Evolutionary conservation across 2,888 invertebrate species (phyloP), one percentile per base, ranked within the genome.

Genomic region (Melieria picta): DNA sequence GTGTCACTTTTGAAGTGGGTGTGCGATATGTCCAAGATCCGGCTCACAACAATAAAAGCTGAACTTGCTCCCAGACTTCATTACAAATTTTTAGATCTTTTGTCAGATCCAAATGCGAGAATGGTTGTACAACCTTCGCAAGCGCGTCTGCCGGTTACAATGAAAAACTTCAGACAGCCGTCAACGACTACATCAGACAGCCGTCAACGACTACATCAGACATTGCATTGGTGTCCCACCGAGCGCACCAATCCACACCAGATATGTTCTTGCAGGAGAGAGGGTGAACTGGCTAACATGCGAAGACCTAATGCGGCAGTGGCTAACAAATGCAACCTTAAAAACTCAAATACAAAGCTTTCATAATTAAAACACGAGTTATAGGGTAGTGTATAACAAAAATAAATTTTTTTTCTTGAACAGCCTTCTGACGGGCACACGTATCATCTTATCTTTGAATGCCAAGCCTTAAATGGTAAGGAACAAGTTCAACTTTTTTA

Each of bases 81-180:
- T n/a, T 62, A 45, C 46, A 62, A 7, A 13, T 47, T 4, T 13
- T 47, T 13, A 46, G 9, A 46, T 6, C 61, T 2, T 62, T 62
- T 46, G 46, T 62, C 2, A 16, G 61, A 11, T 43, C 61, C 0
- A 62, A 62, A n/a, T 2, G 1, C 13, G 46, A 62, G 4, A 13
- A 62, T 62, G 61, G 61, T 7, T 62, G 61, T 10, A 62, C 61
- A 4, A 62, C 61, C 1, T 62, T 46, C 13, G 46, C 46, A 13
- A 46, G 13, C 47, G 13, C 61, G 7, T n/a, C 61, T 13, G 6
- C 9, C 7, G 61, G 61, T 4, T 45, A 61, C n/a, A 61, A 46
- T n/a, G 47, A 61, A 11, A 61, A 61, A n/a, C 7, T 61, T 13
- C 10, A 6, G 2, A 46, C 9, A 1, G n/a, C 13, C 47, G 47